Evolutionary conservation across 2,888 invertebrate genomes (phyloP), one percentile per base, ranked within the genome.

Genomic region (Heliothis peltigera): DNA sequence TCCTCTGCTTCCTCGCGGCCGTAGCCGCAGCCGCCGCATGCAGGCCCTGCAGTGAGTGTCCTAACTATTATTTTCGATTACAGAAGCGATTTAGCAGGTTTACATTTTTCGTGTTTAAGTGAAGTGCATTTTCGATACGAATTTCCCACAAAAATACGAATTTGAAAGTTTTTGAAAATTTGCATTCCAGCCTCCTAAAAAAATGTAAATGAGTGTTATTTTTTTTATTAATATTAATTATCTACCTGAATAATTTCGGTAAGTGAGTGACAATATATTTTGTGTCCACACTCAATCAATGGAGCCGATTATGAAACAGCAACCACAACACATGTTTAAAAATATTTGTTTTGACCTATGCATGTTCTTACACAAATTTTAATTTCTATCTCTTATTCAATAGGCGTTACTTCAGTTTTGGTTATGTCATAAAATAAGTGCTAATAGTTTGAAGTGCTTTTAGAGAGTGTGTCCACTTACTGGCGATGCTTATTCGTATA

Each of bases 11-110:
- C 86, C 85, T 94, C 86, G 88, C 89, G 84, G 84, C 87, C 70
- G 86, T 87, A 62, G 87, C 87, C 69, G 90, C 82, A 71, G 91
- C 85, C 81, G 83, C 86, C 83, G 92, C 93, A 80, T 94, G 95
- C 90, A 89, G 88, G 67, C 93, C 94, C 82, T 95, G 95, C 92
- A 93, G 95, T 95, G 94, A 94, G 95, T 94, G 86, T 82, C 71
- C 66, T 55, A 55, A 69, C 60, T 55, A 76, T 63, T 65, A 74
- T 70, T 74, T 64, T 52, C 62, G 54, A 67, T 47, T 44, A 44
- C 53, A 5, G 59, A 12, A 66, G 59, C 25, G 7, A 64, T 77
- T 70, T 65, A 70, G 51, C 56, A 42, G 42, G 56, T 74, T 66
- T 60, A 39, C 54, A 39, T 51, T 59, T 58, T 52, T 56, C 25